Evolutionary conservation across 2,797 vertebrate genomes (phyloP), one percentile per base, ranked within the genome.

Genomic region (Sylvia borin): DNA sequence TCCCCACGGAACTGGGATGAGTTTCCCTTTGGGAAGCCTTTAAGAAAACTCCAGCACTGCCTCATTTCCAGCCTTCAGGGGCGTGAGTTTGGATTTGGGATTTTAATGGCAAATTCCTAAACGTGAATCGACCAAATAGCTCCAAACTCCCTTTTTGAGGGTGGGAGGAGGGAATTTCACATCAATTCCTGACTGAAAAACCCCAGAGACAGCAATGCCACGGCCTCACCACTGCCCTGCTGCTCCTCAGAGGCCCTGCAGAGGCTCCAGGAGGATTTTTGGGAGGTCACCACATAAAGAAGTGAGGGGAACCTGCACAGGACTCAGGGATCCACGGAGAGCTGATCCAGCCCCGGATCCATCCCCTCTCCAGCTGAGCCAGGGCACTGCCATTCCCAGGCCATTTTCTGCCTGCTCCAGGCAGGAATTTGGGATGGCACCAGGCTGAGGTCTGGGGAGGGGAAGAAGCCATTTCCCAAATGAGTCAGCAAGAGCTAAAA

Each of bases 401-500:
- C 55, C 55, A 2, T 34, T 36, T 57, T 10, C 5, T 25, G 6
- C 2, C 2, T 19, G 18, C 31, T 58, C 43, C 5, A 43, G 7
- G 0, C 61, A 64, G 76, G 70, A 90, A 76, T 68, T 76, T 8
- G 36, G 83, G 79, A 85, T 76, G 83, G 72, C 91, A 77, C 74
- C 50, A 5, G 88, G 50, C 57, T 55, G 76, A 50, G 60, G 20
- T 67, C 64, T 80, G 68, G 42, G 47, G 42, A 88, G 53, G 87
- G 85, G 65, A 93, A 92, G 65, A 92, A 92, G 8, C 88, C 40
- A 13, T 88, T 80, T 71, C 85, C 87, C 87, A 89, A 71, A 82
- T 40, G 94, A 96, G 72, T 90, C 95, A 93, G 81, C 85, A 61
- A 42, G 68, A 96, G 50, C 54, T 38, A 70, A 83, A 93, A 92